Conservation (phyloP, 2,113 vertebrate species). For the Pseudolaguvia tuberculata region DNA sequence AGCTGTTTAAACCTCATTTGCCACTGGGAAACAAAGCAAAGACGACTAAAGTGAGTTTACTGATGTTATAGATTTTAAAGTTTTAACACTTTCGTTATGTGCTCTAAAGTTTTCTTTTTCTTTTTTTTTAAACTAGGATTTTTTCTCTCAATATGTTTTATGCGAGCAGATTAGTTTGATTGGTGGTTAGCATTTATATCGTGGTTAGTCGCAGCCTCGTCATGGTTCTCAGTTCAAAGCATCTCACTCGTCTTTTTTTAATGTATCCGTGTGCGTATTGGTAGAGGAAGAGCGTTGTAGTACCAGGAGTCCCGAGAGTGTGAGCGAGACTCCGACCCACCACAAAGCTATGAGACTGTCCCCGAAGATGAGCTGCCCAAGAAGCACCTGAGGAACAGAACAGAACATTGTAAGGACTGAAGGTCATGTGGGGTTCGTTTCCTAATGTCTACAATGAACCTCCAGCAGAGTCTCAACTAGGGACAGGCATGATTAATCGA, state of each 20-base stretch:
- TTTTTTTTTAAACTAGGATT: neutral
- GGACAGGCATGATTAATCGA: too few relatives aligned
- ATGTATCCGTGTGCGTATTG: conserved; percentile 31
- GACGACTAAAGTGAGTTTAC: too few relatives aligned
- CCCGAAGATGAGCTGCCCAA: conserved; percentile 82
- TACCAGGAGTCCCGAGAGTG: conserved; percentile 79
- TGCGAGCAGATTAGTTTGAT: too few relatives aligned
- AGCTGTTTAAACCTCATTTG: too few relatives aligned
- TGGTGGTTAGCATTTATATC: too few relatives aligned
- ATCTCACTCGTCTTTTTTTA: conserved; percentile 58
- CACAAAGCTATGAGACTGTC: conserved; percentile 80
- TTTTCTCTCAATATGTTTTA: neutral
- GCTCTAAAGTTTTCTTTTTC: too few relatives aligned
- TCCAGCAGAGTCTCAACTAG: too few relatives aligned
- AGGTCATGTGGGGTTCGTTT: neutral
- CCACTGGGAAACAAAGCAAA: too few relatives aligned
- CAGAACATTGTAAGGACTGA: neutral
- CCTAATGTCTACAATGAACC: too few relatives aligned
- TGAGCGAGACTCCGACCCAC: conserved; percentile 86
- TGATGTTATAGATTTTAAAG: too few relatives aligned
- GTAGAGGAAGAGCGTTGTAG: conserved; percentile 72
- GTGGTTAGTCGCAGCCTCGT: too few relatives aligned
- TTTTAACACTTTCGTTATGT: too few relatives aligned
- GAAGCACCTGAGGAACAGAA: conserved; percentile 71
- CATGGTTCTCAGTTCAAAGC: neutral